phyloP scores from a whole-genome alignment of 2,888 invertebrate genomes.

The Philereme transversata region DNA sequence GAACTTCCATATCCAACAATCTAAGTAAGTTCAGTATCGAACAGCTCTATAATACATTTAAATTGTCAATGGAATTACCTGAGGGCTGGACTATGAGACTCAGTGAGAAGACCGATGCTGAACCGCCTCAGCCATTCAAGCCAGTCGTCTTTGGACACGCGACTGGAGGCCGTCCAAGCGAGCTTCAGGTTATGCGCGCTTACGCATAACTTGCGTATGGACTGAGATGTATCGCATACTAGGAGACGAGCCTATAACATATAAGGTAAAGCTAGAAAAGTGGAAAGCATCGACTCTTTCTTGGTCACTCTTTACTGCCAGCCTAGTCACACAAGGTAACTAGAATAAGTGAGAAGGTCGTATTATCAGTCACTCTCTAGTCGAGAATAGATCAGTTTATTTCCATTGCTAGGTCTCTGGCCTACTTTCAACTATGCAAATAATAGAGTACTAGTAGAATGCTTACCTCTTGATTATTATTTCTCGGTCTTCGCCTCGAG shows the following conservation, averaged over 20 bases:
- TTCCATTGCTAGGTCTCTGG: not conserved
- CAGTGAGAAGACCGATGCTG: constrained; percentile 96
- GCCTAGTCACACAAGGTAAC: no score
- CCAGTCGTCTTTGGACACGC: constrained; percentile 99
- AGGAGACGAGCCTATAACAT: constrained; percentile 65
- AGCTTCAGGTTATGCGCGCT: constrained; percentile 93
- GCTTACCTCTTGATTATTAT: constrained; percentile 88
- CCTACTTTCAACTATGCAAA: not conserved
- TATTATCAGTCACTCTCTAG: not conserved
- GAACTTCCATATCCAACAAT: no score
- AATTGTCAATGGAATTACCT: constrained; percentile 61
- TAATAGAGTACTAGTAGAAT: not conserved
- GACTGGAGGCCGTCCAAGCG: constrained; percentile 95
- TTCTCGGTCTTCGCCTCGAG: constrained; percentile 85
- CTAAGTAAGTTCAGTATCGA: no score
- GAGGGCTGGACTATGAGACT: constrained; percentile 97
- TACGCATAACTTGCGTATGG: constrained; percentile 92
- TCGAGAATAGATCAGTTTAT: no score
- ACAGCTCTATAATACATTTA: no score
- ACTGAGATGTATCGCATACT: constrained; percentile 86
- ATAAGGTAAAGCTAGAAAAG: no score
- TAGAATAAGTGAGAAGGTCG: not conserved
- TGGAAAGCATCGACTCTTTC: no score
- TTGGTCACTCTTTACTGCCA: no score
- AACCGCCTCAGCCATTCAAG: constrained; percentile 97